phyloP scores from a whole-genome alignment of 2,797 vertebrate genomes.

The Limosa lapponica region DNA sequence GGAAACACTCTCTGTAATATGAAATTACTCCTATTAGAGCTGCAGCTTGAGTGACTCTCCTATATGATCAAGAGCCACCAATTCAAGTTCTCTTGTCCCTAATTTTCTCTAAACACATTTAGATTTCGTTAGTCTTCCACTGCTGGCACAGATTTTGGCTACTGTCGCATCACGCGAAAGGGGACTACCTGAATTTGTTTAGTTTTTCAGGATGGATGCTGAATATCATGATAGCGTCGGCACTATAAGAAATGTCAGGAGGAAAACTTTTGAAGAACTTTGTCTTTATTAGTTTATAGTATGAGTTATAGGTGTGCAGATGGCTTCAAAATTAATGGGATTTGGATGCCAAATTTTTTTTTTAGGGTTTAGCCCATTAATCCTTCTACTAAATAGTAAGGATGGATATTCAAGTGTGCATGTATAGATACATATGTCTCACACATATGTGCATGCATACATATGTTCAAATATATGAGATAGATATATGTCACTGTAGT shows the following conservation, averaged over 20 bases:
- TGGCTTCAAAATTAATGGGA: background rate
- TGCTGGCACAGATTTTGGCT: background rate
- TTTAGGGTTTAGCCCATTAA: background rate
- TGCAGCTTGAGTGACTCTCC: background rate
- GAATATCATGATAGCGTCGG: background rate
- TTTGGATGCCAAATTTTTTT: background rate
- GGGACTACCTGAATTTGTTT: background rate
- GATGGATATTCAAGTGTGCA: background rate
- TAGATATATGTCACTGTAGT: background rate
- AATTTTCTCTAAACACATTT: background rate
- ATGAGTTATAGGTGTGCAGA: background rate
- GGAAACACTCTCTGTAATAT: background rate
- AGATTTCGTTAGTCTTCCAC: background rate
- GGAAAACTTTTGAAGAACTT: background rate
- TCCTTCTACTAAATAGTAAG: background rate
- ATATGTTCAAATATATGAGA: background rate
- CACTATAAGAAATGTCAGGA: background rate
- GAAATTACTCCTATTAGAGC: background rate
- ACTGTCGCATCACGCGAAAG: background rate
- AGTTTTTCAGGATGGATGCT: background rate
- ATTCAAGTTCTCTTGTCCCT: background rate
- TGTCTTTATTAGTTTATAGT: background rate
- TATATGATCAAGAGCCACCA: background rate
- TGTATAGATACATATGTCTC: background rate
- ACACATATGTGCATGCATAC: too few species aligned